phyloP scores from a whole-genome alignment of 2,888 invertebrate species.

The Megamerina dolium region DNA sequence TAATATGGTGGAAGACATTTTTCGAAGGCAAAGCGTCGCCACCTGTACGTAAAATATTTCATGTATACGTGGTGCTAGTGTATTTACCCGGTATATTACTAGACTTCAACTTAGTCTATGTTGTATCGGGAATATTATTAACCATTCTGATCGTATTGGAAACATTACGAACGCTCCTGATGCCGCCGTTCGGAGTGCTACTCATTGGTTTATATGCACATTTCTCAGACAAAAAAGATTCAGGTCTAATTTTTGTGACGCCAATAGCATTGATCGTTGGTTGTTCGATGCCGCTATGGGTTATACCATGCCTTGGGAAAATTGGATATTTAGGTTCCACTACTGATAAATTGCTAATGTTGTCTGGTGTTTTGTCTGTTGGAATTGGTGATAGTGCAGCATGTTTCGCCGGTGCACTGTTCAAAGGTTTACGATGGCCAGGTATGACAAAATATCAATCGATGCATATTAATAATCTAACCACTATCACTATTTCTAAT shows the following conservation, averaged over 20 bases:
- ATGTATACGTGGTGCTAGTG: slow-evolving; percentile 70
- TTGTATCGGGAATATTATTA: slow-evolving; percentile 72
- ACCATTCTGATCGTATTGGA: slow-evolving; percentile 69
- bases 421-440: slow-evolving; percentile 72
- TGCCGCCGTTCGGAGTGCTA: slow-evolving; percentile 62
- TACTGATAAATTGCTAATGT: slow-evolving; percentile 20
- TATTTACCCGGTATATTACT: slow-evolving; percentile 72
- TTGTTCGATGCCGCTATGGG: slow-evolving; percentile 74
- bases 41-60: slow-evolving; percentile 73
- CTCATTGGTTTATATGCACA: slow-evolving; percentile 65
- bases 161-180: slow-evolving; percentile 62
- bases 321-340: no score
- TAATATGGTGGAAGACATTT: no score
- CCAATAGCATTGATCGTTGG: slow-evolving; percentile 84
- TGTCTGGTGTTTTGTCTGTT: slow-evolving; percentile 77
- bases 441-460: no score
- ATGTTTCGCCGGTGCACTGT: slow-evolving; percentile 72
- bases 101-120: slow-evolving; percentile 64
- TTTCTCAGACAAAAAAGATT: slow-evolving; percentile 86
- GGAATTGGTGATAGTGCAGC: slow-evolving; percentile 93
- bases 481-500: no score
- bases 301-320: slow-evolving; percentile 54
- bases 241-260: slow-evolving; percentile 71
- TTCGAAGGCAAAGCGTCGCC: slow-evolving; percentile 63
- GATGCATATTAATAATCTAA: no score